Evolutionary conservation across 2,797 vertebrate species (phyloP).

Genomic region (Apodemus agrarius): DNA sequence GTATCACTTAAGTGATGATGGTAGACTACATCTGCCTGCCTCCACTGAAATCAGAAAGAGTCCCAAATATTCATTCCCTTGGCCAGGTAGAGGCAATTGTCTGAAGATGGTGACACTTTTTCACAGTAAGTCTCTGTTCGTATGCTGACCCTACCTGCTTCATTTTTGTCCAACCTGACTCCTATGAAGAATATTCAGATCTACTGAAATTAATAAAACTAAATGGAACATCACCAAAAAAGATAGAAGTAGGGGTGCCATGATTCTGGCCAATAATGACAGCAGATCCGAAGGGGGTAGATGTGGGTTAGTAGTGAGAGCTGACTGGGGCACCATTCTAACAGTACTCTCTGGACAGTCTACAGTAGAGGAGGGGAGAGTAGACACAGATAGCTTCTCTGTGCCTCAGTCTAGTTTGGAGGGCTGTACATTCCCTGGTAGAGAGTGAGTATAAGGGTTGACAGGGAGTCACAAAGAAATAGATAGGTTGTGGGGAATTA

Average conservation of each 20-base stretch:
- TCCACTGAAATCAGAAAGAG: not conserved
- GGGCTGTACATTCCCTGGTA: not conserved
- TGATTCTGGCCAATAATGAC: not conserved
- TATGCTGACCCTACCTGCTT: not conserved
- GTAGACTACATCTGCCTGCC: not conserved
- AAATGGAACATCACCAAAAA: not conserved
- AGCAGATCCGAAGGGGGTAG: not conserved
- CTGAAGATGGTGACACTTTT: not conserved
- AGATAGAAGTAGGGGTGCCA: not conserved
- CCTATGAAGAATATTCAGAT: not conserved
- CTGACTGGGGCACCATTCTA: not conserved
- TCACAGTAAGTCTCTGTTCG: not conserved
- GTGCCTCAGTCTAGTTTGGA: not conserved
- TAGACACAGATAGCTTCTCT: not conserved
- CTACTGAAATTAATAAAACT: conserved; percentile 14
- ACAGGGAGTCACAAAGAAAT: not conserved
- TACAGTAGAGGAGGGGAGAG: not conserved
- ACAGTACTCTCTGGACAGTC: not conserved
- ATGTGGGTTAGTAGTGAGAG: not conserved
- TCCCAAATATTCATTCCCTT: not conserved
- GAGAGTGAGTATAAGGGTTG: not conserved
- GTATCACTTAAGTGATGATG: not conserved
- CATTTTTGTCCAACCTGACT: not conserved
- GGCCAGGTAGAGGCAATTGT: not conserved
- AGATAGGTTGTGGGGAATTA: not conserved